A percentile compares a stretch with the other conserved stretches of the same genome.
These are phyloP conservation scores for Dendrocincla tyrannina DNA, from an alignment of 2,797 vertebrate species.

Conservation along the genomic window DNA sequence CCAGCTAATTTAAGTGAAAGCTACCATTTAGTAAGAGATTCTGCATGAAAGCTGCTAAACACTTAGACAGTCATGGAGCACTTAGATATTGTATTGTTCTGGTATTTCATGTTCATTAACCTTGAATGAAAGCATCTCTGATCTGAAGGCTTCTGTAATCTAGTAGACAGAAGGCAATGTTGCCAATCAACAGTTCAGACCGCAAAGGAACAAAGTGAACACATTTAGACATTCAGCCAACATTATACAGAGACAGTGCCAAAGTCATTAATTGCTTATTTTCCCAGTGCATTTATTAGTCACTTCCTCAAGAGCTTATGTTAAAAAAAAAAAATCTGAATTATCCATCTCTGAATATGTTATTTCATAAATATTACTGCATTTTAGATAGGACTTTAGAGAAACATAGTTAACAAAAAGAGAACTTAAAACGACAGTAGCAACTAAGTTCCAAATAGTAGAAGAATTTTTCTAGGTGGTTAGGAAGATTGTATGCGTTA, in stretches of 20 bases:
- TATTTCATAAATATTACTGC: neutral
- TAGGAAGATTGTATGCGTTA: neutral
- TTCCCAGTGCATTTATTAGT: slow-evolving; percentile 12
- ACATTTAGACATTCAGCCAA: neutral
- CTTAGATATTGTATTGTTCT: neutral
- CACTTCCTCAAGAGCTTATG: neutral
- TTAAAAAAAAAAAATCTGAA: neutral
- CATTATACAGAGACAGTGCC: neutral
- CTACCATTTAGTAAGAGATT: neutral
- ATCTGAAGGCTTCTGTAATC: neutral
- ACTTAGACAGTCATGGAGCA: neutral
- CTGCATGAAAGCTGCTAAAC: neutral
- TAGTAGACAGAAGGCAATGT: neutral
- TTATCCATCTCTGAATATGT: neutral
- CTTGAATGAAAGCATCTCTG: neutral
- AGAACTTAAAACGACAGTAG: neutral
- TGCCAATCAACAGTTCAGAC: neutral
- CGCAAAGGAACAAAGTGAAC: neutral
- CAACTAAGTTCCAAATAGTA: neutral
- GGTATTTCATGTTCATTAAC: neutral
- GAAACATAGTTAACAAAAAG: neutral
- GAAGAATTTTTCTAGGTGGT: neutral
- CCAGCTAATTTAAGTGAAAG: neutral
- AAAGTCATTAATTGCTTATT: neutral
- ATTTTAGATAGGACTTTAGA: neutral